These are phyloP conservation scores for Takifugu ocellatus DNA, from an alignment of 2,797 vertebrate genomes.

Conservation along the genomic window DNA sequence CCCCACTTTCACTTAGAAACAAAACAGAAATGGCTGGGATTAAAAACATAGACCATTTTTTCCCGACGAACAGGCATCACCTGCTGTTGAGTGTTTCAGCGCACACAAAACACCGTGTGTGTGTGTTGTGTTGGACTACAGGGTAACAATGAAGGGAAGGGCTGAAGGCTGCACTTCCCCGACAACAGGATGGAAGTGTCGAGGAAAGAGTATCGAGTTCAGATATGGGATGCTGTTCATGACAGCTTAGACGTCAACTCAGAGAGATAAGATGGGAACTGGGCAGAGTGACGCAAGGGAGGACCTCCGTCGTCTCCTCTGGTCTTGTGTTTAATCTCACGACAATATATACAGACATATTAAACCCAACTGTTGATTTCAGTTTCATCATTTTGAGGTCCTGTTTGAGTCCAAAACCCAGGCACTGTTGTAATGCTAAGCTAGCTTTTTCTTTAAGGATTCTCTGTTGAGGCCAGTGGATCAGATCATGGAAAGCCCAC, in stretches of 20 bases:
- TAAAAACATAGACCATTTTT: too few species aligned
- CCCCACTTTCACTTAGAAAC: background rate
- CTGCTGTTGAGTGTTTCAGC: too few species aligned
- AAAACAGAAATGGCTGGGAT: background rate
- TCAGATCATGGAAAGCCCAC: background rate
- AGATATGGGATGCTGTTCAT: constrained; percentile 34
- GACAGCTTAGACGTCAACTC: constrained; percentile 46
- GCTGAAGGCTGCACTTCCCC: constrained; percentile 16
- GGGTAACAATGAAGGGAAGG: constrained; percentile 11
- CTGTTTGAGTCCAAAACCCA: too few species aligned
- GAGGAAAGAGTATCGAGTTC: constrained; percentile 37
- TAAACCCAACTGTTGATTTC: too few species aligned
- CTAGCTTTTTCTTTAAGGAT: background rate
- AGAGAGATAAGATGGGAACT: constrained; percentile 50
- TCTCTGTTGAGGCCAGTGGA: too few species aligned
- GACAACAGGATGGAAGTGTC: constrained; percentile 53
- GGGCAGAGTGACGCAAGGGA: constrained; percentile 39
- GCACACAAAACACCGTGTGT: too few species aligned
- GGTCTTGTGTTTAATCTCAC: constrained; percentile 4
- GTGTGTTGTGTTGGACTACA: constrained; percentile 4
- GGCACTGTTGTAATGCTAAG: background rate
- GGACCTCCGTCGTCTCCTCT: constrained; percentile 65
- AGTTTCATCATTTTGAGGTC: too few species aligned
- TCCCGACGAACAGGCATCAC: too few species aligned
- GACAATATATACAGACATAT: background rate